Evolutionary conservation across 2,888 invertebrate genomes (phyloP).

Genomic region (Syrista parreyssii): DNA sequence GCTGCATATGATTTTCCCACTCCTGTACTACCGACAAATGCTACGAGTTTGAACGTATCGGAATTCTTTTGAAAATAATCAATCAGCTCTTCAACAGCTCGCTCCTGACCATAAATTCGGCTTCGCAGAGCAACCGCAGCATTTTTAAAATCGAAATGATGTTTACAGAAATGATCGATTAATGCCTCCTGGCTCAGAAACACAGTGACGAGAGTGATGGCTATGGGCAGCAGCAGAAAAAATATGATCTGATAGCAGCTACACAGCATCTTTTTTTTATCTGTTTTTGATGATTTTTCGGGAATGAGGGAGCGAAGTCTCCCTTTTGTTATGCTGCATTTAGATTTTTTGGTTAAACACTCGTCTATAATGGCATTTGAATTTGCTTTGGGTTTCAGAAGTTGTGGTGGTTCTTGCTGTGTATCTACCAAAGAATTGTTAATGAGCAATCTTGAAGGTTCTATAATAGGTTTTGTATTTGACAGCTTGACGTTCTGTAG

Average conservation of each 20-base stretch:
- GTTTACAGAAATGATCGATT: conserved; percentile 26
- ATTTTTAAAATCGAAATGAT: conserved; percentile 37
- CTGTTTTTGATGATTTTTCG: conserved; percentile 11
- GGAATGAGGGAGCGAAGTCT: conserved; percentile 37
- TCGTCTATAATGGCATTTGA: neutral
- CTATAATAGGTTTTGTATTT: neutral
- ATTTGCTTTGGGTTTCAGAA: neutral
- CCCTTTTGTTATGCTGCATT: conserved; percentile 30
- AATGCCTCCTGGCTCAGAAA: conserved; percentile 16
- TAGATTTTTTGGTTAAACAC: neutral
- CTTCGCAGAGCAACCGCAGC: conserved; percentile 38
- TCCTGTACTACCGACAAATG: conserved; percentile 56
- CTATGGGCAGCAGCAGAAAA: conserved; percentile 25
- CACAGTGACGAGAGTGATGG: conserved; percentile 14
- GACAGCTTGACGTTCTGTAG: neutral
- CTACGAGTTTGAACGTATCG: conserved; percentile 40
- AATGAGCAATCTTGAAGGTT: neutral
- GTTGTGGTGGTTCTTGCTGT: neutral
- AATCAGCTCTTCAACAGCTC: conserved; percentile 38
- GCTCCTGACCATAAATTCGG: conserved; percentile 50
- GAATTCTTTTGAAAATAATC: conserved; percentile 29
- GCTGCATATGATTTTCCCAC: conserved; percentile 58
- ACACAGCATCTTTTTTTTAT: neutral
- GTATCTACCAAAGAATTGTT: neutral
- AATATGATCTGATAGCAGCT: conserved; percentile 23